phyloP scores from a whole-genome alignment of 64 coral and sea anemone genomes.

The Exaiptasia diaphana region DNA sequence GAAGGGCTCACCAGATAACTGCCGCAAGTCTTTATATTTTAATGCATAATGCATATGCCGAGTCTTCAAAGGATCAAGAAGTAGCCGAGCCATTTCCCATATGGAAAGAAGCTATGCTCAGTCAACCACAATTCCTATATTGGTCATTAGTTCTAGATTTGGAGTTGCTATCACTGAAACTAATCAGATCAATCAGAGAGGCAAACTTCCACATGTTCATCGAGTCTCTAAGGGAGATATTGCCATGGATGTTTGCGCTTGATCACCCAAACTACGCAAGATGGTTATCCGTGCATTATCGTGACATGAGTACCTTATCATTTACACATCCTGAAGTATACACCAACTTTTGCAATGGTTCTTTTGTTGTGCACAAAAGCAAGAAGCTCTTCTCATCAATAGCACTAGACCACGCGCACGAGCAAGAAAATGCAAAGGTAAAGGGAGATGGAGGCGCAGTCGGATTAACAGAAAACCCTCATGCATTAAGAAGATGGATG shows the following conservation, averaged over 20 bases:
- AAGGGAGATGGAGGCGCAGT: not conserved
- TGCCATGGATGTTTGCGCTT: slow-evolving; percentile 40
- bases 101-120: slow-evolving; percentile 26
- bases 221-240: not conserved
- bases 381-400: not conserved
- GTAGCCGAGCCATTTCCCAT: slow-evolving; percentile 8
- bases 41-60: slow-evolving; percentile 9
- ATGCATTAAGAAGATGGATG: slow-evolving; percentile 1
- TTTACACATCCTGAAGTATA: not conserved
- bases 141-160: slow-evolving; percentile 19
- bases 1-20: slow-evolving; percentile 3
- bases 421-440: not conserved
- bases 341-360: not conserved
- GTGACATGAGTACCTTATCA: slow-evolving; percentile 4
- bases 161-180: not conserved
- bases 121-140: slow-evolving; percentile 16
- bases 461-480: not conserved
- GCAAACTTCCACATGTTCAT: slow-evolving; percentile 12
- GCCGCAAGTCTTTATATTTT: not conserved
- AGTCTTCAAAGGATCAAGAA: slow-evolving; percentile 22
- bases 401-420: not conserved
- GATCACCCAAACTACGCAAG: slow-evolving; percentile 41
- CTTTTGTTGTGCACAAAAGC: not conserved
- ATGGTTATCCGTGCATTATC: slow-evolving; percentile 18
- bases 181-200: slow-evolving; percentile 8